Conservation (phyloP, 2,113 vertebrate genomes). For the Eulemur macaco region DNA sequence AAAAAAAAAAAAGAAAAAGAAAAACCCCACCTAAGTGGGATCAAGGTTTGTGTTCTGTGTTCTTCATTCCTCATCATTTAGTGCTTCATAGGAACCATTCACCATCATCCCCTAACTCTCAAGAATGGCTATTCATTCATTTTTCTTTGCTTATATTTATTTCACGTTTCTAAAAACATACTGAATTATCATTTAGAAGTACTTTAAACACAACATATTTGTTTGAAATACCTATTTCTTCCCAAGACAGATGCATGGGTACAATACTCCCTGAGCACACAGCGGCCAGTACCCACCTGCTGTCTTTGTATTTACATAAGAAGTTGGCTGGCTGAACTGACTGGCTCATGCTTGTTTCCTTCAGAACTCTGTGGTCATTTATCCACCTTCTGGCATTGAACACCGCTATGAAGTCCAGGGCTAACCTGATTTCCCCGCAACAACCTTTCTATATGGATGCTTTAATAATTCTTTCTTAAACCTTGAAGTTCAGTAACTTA, state of each 20-base stretch:
- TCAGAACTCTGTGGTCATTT: not conserved
- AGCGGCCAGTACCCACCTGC: too few relatives aligned
- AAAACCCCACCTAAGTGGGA: not conserved
- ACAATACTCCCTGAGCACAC: accelerated
- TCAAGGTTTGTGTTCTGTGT: not conserved
- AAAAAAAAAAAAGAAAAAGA: too few relatives aligned
- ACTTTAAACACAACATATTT: not conserved
- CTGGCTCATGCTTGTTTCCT: not conserved
- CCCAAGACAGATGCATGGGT: not conserved
- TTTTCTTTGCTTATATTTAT: not conserved
- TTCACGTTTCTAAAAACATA: not conserved
- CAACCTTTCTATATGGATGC: not conserved
- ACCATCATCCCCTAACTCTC: not conserved
- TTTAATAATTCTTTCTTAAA: not conserved
- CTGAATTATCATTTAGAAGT: not conserved
- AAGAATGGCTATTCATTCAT: accelerated
- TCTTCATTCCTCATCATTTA: not conserved
- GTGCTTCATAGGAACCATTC: not conserved
- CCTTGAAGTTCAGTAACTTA: not conserved
- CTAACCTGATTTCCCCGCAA: too few relatives aligned
- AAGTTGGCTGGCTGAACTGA: not conserved
- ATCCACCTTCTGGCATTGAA: not conserved
- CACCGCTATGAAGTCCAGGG: not conserved
- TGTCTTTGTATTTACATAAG: not conserved
- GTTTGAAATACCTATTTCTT: not conserved